Evolutionary conservation across 2,888 invertebrate species (phyloP), one percentile per base, ranked within the genome.

Genomic region (Sericinus montela): DNA sequence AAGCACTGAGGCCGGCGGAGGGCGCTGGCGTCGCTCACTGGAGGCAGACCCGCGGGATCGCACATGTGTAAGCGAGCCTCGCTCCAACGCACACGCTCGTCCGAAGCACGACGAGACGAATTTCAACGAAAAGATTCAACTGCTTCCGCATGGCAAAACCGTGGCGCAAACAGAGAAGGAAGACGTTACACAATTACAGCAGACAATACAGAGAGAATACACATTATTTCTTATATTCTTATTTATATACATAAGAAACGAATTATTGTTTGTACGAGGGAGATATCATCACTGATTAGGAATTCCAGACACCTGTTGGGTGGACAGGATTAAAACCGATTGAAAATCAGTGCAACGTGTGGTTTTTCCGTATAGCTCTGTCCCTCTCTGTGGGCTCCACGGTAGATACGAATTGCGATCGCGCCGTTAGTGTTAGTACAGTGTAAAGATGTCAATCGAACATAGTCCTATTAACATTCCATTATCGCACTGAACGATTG

Each of bases 1-100:
- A 96, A 96, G 91, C 95, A 95, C 91, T 92, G 80, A 82, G 64
- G 59, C 56, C 38, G 56, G 54, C 51, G 58, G 53, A 65, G 67
- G 66, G 68, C 65, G 44, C 44, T 11, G 25, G 25, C 28, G 35
- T 11, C 16, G 13, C 29, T 25, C 15, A 11, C 32, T 11, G 6
- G 32, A 5, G 25, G 7, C 32, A 6, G 11, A 32, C 32, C 4
- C 32, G 10, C 32, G 8, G 8, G 6, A 25, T 2, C 25, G 32
- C 32, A 1, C 32, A 32, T 3, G 11, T 11, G 30, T 10, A 32
- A 4, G 11, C 32, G 11, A 5, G 11, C 11, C 32, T 2, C 32
- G 5, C 6, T 11, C 11, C 11, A 5, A 5, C 5, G 11, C 32
- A 10, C 11, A 32, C 11, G 5, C 32, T 32, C 6, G 13, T 10